Percentiles rank a stretch among this genome's conserved stretches.
Evolutionary conservation across 1,140 invertebrate genomes (phyloP).

Genomic region (Philotrypesis tridentata): DNA sequence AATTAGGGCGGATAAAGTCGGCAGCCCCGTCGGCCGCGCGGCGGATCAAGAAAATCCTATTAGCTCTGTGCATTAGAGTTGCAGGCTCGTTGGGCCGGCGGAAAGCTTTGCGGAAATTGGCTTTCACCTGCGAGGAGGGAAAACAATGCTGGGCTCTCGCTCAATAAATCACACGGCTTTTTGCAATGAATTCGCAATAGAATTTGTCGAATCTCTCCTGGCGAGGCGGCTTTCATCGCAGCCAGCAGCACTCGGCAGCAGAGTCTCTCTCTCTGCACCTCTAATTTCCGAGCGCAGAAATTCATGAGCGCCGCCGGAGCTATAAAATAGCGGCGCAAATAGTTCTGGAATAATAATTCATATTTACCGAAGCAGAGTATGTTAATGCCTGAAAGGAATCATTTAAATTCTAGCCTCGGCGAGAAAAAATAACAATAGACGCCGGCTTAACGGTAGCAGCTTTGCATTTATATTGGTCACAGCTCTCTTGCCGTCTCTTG

Average conservation of each 20-base stretch:
- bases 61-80: background rate
- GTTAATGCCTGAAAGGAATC: slow-evolving; percentile 13
- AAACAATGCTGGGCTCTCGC: background rate
- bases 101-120: background rate
- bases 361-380: slow-evolving; percentile 23
- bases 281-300: background rate
- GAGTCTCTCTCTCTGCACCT: no score
- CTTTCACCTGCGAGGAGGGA: slow-evolving; percentile 33
- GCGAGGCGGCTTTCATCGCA: no score
- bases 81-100: background rate
- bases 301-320: background rate
- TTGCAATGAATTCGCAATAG: no score
- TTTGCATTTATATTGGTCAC: slow-evolving; percentile 40
- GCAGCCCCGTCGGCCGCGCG: no score
- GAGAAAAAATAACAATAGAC: slow-evolving; percentile 21
- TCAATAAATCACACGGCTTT: no score
- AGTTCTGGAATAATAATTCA: slow-evolving; percentile 35
- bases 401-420: slow-evolving; percentile 26
- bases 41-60: no score
- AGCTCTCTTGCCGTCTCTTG: background rate
- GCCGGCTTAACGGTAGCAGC: slow-evolving; percentile 30
- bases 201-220: no score
- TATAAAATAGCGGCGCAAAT: slow-evolving; percentile 11
- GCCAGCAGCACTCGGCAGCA: no score
- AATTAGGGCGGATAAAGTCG: no score